Base-by-base conservation (phyloP, 2,113 vertebrate genomes). In the Ptilonorhynchus violaceus region DNA sequence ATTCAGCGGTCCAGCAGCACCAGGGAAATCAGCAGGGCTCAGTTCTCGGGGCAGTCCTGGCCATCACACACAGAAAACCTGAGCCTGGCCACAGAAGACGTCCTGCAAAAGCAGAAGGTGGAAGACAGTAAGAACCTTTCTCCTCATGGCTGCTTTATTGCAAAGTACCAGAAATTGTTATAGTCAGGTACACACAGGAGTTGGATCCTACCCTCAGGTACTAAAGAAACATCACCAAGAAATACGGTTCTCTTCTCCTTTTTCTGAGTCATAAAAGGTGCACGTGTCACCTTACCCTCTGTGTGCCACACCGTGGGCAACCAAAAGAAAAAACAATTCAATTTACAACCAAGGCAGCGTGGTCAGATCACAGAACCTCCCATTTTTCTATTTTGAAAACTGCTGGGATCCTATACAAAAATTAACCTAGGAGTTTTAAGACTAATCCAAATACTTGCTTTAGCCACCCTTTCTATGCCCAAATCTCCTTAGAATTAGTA, bases 11-110 rank as follows among this genome's bases (percentile, higher is more conserved):
- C 11, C 17, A 14, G 63, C 6, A 70, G 83, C 68, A 25, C 6
- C 6, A 5, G 19, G 41, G 52, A 73, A 60, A 39, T 13, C 35
- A 27, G 67, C 46, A 16, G 10, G 42, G 42, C 42, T 79, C 69
- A 64, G 53, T 2, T 13, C 33, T 13, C 12, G 1, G 22, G 0
- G 1, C 37, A 73, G n/a, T 3, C 3, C 47, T 13, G 28, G 13
- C 31, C 49, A 49, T 27, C 58, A 49, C 5, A 20, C 37, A 18
- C 22, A 11, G 44, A 42, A 56, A 47, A 24, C 14, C 46, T 11
- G 6, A 35, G 46, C 47, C 23, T 7, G 9, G 28, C 4, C 5
- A 60, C 30, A 44, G 49, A 64, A 85, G 20, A 15, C 0, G 15
- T 75, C 46, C 92, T 93, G 76, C 60, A 78, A 52, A 11, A 70